Conservation (phyloP, 2,113 vertebrate genomes). For the Pedionomus torquatus region DNA sequence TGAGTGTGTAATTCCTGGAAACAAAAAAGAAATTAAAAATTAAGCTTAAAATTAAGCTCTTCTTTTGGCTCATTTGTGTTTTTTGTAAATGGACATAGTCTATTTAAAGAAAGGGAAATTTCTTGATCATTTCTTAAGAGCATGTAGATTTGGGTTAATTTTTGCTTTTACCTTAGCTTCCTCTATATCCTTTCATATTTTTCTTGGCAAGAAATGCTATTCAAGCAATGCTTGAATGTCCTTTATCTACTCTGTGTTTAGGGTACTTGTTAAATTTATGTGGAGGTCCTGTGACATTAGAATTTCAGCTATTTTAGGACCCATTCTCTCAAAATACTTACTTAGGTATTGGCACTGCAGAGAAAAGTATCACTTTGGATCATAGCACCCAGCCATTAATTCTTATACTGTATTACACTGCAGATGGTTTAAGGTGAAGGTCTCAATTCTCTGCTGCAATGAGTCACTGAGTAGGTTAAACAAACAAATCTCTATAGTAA, state of each 20-base stretch:
- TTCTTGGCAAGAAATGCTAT: not conserved
- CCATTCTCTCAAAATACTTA: not conserved
- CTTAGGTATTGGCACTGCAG: not conserved
- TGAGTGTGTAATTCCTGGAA: not conserved
- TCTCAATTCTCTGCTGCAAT: not conserved
- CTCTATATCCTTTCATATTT: not conserved
- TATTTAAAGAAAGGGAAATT: not conserved
- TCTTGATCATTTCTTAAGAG: not conserved
- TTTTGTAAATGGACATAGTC: not conserved
- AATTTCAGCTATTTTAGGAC: not conserved
- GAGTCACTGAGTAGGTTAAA: constrained; percentile 43
- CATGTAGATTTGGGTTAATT: not conserved
- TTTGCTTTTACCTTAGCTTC: not conserved
- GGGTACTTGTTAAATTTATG: not conserved
- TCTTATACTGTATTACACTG: not conserved
- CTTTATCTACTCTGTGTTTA: not conserved
- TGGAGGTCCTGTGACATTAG: not conserved
- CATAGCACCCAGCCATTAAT: constrained; percentile 1
- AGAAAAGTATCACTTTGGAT: constrained; percentile 10
- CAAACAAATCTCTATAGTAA: constrained; percentile 40
- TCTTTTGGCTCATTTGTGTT: not conserved
- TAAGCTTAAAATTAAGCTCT: not conserved
- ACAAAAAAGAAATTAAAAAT: not conserved
- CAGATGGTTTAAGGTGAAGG: constrained; percentile 26
- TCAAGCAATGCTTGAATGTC: not conserved